Conservation (phyloP, 2,888 invertebrate genomes). For the Caenorhabditis angaria region DNA sequence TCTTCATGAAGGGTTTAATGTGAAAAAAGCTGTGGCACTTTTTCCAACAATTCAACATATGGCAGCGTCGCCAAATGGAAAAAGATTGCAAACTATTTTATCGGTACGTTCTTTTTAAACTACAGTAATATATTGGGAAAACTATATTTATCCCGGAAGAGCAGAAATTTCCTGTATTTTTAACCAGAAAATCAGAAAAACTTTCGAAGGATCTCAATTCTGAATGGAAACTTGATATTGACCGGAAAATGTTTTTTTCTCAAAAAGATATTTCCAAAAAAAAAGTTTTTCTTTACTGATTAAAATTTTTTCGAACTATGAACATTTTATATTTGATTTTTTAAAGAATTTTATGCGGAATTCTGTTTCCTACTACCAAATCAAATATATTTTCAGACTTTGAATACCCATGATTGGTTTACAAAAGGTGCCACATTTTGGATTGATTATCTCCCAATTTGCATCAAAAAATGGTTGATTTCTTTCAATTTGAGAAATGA, state of each 20-base stretch:
- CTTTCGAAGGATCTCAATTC: too few relatives aligned
- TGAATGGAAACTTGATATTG: too few relatives aligned
- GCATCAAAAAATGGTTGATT: conserved; percentile 50
- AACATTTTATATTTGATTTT: too few relatives aligned
- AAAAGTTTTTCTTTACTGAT: too few relatives aligned
- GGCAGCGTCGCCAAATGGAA: conserved; percentile 64
- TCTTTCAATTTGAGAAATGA: conserved; percentile 37
- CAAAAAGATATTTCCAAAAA: too few relatives aligned
- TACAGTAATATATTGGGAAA: conserved; percentile 3
- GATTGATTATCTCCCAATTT: conserved; percentile 54
- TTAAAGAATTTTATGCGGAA: too few relatives aligned
- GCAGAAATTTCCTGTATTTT: too few relatives aligned
- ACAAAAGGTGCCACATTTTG: conserved; percentile 52
- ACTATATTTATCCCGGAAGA: too few relatives aligned
- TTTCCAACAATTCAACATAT: conserved; percentile 68
- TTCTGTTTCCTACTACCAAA: too few relatives aligned
- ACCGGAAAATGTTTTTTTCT: too few relatives aligned
- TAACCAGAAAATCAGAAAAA: too few relatives aligned
- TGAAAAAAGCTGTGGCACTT: conserved; percentile 55
- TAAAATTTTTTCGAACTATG: too few relatives aligned
- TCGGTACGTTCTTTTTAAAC: conserved; percentile 2
- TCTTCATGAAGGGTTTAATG: conserved; percentile 47
- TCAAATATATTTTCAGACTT: conserved; percentile 34
- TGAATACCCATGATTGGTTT: conserved; percentile 59
- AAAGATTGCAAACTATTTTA: conserved; percentile 25